Evolutionary conservation across 2,888 invertebrate genomes (phyloP).

Genomic region (Ophioninae sp.): DNA sequence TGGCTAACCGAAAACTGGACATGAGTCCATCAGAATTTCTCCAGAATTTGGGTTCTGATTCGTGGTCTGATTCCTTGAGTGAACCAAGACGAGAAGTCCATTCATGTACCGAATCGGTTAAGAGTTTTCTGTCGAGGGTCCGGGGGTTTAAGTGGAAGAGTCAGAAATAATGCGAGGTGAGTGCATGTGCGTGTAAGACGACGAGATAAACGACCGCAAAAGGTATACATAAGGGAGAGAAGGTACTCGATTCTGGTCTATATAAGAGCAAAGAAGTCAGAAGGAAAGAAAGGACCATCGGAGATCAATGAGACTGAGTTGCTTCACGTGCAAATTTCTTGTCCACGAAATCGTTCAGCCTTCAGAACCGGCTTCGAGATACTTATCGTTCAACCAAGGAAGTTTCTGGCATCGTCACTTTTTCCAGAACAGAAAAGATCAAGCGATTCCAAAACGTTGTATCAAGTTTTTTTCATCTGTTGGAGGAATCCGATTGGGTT

Average conservation of each 20-base stretch:
- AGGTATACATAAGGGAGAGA: slow-evolving; percentile 32
- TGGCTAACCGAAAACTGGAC: background rate
- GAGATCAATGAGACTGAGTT: slow-evolving; percentile 69
- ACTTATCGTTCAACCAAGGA: slow-evolving; percentile 26
- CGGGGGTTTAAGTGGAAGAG: background rate
- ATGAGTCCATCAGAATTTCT: background rate
- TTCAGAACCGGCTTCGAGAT: slow-evolving; percentile 1
- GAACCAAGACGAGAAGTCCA: slow-evolving; percentile 11
- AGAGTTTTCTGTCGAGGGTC: background rate
- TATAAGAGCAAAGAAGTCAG: slow-evolving; percentile 14
- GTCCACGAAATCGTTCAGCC: slow-evolving; percentile 21
- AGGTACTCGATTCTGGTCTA: slow-evolving; percentile 32
- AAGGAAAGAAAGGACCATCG: slow-evolving; percentile 35
- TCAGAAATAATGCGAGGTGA: slow-evolving; percentile 20
- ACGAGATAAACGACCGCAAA: slow-evolving; percentile 61
- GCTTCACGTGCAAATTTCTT: slow-evolving; percentile 71
- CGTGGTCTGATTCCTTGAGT: background rate
- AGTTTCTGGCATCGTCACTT: slow-evolving; percentile 28
- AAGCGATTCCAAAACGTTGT: slow-evolving; percentile 11
- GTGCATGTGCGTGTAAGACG: slow-evolving; percentile 48
- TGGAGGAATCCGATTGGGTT: background rate
- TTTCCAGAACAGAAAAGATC: slow-evolving; percentile 33
- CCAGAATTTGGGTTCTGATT: background rate
- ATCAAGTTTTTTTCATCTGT: slow-evolving; percentile 14
- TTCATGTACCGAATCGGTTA: slow-evolving; percentile 21